A percentile compares a stretch with the other conserved stretches of the same genome.
These are phyloP conservation scores for Sisor rabdophorus DNA, from an alignment of 2,113 vertebrate species.

Conservation along the genomic window DNA sequence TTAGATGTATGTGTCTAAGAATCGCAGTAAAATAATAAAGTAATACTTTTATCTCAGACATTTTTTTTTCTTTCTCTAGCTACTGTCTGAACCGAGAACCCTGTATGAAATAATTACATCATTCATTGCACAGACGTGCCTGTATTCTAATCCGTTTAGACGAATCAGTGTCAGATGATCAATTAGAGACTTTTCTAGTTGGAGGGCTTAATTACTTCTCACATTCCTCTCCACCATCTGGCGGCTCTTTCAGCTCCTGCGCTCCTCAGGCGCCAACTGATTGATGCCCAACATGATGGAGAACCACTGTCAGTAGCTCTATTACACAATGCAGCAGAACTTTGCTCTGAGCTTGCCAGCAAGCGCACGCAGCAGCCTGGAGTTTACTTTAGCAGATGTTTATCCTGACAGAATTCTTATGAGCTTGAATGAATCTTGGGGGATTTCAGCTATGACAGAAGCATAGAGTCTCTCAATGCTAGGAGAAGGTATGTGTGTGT, in stretches of 20 bases:
- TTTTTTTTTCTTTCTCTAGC: too few relatives aligned
- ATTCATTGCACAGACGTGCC: slow-evolving; percentile 25
- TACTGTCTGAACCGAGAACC: slow-evolving; percentile 27
- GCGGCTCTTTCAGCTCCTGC: slow-evolving; percentile 34
- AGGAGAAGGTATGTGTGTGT: background rate
- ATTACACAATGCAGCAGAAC: slow-evolving; percentile 31
- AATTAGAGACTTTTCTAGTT: slow-evolving; percentile 52
- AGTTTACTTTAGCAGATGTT: slow-evolving; percentile 7
- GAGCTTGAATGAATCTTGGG: slow-evolving; percentile 2
- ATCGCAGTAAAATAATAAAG: too few relatives aligned
- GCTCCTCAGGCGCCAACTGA: slow-evolving; percentile 43
- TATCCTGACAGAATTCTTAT: background rate
- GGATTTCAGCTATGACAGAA: background rate
- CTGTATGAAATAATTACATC: slow-evolving; percentile 35
- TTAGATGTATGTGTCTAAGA: too few relatives aligned
- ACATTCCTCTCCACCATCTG: slow-evolving; percentile 47
- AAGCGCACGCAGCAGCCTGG: background rate
- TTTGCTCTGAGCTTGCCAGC: slow-evolving; percentile 18
- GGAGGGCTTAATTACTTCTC: slow-evolving; percentile 54
- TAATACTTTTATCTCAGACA: too few relatives aligned
- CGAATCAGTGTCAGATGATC: slow-evolving; percentile 46
- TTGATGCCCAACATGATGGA: slow-evolving; percentile 47
- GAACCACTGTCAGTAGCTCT: slow-evolving; percentile 32
- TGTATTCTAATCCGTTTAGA: slow-evolving; percentile 1
- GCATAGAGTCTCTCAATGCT: background rate